phyloP scores from a whole-genome alignment of 2,888 invertebrate genomes.

The Ophion ellenae region DNA sequence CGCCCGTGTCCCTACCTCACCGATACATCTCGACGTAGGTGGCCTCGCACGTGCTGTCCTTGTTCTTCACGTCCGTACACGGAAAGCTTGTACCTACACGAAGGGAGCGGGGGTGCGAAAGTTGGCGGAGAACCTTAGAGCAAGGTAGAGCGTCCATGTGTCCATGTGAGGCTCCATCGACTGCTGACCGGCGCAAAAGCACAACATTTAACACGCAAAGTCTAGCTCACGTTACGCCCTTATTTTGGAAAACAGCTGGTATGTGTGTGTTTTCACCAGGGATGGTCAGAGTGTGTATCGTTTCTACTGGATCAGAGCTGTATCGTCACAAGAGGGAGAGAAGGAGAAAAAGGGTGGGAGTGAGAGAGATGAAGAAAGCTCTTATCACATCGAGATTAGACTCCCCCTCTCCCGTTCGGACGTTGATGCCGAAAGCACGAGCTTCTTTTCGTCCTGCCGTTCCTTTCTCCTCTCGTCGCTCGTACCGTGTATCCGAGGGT shows the following conservation, averaged over 20 bases:
- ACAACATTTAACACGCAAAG: not conserved
- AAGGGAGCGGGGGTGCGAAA: slow-evolving; percentile 43
- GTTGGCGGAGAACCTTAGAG: slow-evolving; percentile 48
- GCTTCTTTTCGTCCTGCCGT: slow-evolving; percentile 36
- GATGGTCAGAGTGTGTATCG: slow-evolving; percentile 5
- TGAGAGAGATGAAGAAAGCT: not conserved
- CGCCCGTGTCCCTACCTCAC: slow-evolving; percentile 65
- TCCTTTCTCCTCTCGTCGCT: slow-evolving; percentile 20
- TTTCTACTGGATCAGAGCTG: slow-evolving; percentile 25
- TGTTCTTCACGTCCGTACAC: slow-evolving; percentile 59
- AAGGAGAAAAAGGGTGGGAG: not conserved
- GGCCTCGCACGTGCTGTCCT: slow-evolving; percentile 61
- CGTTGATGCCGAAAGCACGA: slow-evolving; percentile 44
- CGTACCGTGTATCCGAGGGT: slow-evolving; percentile 16
- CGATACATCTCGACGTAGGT: slow-evolving; percentile 67
- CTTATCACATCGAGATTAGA: slow-evolving; percentile 26
- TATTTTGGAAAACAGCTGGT: slow-evolving; percentile 8
- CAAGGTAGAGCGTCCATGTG: slow-evolving; percentile 7
- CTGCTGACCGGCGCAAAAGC: not conserved
- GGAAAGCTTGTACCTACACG: slow-evolving; percentile 19
- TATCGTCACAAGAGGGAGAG: not conserved
- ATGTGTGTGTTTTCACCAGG: slow-evolving; percentile 36
- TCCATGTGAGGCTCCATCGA: slow-evolving; percentile 20
- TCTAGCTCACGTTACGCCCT: slow-evolving; percentile 17
- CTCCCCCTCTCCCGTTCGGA: slow-evolving; percentile 39